These are phyloP conservation scores for Sthenelais limicola DNA, from an alignment of 2,888 invertebrate species.

Conservation along the genomic window DNA sequence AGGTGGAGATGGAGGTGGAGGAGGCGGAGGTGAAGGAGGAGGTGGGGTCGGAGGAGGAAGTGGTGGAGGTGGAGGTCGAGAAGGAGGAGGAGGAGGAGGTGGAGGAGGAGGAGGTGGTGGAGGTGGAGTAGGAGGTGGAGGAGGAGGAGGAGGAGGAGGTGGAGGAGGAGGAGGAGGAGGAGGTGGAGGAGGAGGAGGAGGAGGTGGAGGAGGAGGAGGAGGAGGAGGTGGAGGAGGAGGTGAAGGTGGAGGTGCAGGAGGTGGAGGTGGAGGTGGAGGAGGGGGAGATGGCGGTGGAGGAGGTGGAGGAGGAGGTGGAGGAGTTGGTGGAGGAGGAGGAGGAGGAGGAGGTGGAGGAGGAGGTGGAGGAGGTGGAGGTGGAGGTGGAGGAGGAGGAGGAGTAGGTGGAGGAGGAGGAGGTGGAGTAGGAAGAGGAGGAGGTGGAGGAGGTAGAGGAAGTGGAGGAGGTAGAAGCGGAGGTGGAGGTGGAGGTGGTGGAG, in stretches of 20 bases:
- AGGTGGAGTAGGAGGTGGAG: too few species aligned
- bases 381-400: too few species aligned
- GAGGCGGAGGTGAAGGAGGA: too few species aligned
- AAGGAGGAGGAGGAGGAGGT: conserved; percentile 4
- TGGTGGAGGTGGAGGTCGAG: too few species aligned
- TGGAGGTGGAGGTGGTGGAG: background rate
- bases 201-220: conserved; percentile 11
- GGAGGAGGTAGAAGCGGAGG: too few species aligned
- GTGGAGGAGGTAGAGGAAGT: conserved; percentile 15
- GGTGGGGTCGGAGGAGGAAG: too few species aligned
- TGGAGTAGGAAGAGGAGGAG: conserved; percentile 6
- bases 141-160: conserved; percentile 14
- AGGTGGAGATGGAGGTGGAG: too few species aligned
- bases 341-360: background rate
- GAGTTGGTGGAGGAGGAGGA: too few species aligned
- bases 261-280: conserved; percentile 6
- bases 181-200: conserved; percentile 14
- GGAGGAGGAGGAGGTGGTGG: conserved; percentile 41
- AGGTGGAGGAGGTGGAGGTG: too few species aligned
- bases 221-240: conserved; percentile 4
- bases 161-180: conserved; percentile 39
- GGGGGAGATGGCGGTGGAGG: background rate
- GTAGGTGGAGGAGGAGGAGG: too few species aligned
- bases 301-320: conserved; percentile 36
- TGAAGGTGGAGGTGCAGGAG: background rate